phyloP scores from a whole-genome alignment of 1,140 invertebrate genomes.

The Mactra quadrangularis region DNA sequence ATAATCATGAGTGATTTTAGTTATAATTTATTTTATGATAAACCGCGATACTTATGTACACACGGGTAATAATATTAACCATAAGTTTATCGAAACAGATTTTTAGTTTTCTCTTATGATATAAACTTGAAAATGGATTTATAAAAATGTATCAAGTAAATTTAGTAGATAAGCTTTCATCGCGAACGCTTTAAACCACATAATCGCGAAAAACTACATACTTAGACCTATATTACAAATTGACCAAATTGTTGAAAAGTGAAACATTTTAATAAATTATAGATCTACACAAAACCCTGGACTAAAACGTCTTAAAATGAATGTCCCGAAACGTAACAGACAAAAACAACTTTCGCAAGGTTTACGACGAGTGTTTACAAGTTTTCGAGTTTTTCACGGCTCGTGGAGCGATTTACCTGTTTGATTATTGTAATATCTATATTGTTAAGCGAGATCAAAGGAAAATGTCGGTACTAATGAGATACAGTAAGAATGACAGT shows the following conservation, averaged over 20 bases:
- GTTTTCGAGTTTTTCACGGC: slow-evolving; percentile 28
- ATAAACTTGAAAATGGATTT: slow-evolving; percentile 35
- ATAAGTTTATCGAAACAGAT: slow-evolving; percentile 17
- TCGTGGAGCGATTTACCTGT: slow-evolving; percentile 32
- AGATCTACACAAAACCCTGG: slow-evolving; percentile 32
- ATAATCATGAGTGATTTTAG: too few relatives aligned
- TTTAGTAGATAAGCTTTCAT: slow-evolving; percentile 34
- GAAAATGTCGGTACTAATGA: slow-evolving; percentile 36
- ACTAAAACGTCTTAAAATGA: slow-evolving; percentile 34
- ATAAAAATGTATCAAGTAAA: slow-evolving; percentile 35
- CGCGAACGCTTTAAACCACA: not conserved
- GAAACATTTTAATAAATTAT: slow-evolving; percentile 19
- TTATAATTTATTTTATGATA: not conserved
- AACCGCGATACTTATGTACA: not conserved
- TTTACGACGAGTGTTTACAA: slow-evolving; percentile 23
- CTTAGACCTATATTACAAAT: slow-evolving; percentile 7
- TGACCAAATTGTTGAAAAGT: slow-evolving; percentile 32
- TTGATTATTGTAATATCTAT: slow-evolving; percentile 52
- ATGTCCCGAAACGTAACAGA: slow-evolving; percentile 1
- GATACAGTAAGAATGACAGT: slow-evolving; percentile 26
- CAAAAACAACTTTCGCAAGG: slow-evolving; percentile 29
- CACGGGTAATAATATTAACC: slow-evolving; percentile 13
- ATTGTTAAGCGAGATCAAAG: slow-evolving; percentile 44
- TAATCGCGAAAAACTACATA: slow-evolving; percentile 11
- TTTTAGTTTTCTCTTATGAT: slow-evolving; percentile 4